phyloP scores from a whole-genome alignment of 2,888 invertebrate genomes.

The Stenotaenia linearis region DNA sequence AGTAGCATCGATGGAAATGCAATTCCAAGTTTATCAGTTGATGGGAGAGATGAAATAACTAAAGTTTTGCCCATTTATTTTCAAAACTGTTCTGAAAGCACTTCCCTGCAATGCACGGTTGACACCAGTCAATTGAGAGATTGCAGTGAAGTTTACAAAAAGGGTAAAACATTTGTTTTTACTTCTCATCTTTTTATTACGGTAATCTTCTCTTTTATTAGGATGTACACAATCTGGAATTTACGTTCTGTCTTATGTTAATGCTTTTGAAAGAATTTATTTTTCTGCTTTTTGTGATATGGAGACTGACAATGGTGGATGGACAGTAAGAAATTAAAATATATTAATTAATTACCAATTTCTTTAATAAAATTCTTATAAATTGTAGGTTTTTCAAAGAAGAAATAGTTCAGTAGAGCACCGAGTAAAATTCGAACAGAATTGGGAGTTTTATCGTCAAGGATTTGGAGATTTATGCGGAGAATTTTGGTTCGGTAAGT shows the following conservation, averaged over 20 bases:
- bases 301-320: slow-evolving; percentile 57
- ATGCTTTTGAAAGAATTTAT: slow-evolving; percentile 35
- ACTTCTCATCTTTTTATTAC: background rate
- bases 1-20: background rate
- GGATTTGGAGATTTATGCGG: slow-evolving; percentile 65
- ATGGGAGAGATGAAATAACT: background rate
- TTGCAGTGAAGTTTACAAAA: background rate
- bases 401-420: slow-evolving; percentile 46
- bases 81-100: background rate
- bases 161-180: background rate
- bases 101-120: background rate
- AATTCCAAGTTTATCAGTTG: background rate
- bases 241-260: slow-evolving; percentile 36
- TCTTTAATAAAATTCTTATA: background rate
- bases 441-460: slow-evolving; percentile 61
- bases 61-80: background rate
- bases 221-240: background rate
- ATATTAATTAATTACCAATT: background rate
- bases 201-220: background rate
- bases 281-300: slow-evolving; percentile 57
- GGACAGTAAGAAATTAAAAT: slow-evolving; percentile 55
- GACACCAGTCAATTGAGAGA: background rate
- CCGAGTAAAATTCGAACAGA: slow-evolving; percentile 57
- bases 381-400: slow-evolving; percentile 43
- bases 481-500: slow-evolving; percentile 68